Base-by-base conservation (phyloP, 2,113 vertebrate species). In the Trinectes maculatus region DNA sequence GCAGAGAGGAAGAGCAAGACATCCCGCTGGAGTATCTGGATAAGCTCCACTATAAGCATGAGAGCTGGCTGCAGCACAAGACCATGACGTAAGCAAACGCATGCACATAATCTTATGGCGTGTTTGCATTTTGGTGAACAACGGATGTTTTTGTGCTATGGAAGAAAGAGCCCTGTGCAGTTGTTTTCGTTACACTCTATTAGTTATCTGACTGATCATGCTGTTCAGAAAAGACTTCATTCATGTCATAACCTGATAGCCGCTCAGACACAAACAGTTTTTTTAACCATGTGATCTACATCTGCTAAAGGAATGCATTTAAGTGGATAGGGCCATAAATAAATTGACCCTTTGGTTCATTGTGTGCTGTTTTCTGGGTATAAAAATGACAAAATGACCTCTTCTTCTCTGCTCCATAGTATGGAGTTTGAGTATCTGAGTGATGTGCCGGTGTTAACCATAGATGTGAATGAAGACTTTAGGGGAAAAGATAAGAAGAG, bases 1-100 rank as follows among this genome's bases (percentile, higher is more conserved):
- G 97, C 73, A 91, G 97, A 88, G 87, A 91, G 6, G 97, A 98
- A 79, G 97, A 99, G 40, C 95, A 97, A 75, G 94, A 92, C 46
- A 96, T 99, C 83, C 95, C 95, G 15, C 89, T 97, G 75, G 96
- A 98, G 52, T 99, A 98, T 74, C 85, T 98, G 82, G 95, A 98
- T 87, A 98, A 96, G 52, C 96, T 99, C 60, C 96, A 98, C 68
- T 93, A 91, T 60, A 99, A 97, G 60, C 97, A 98, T 0, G 97
- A 99, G 78, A 95, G 92, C 78, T 99, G 96, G 97, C 94, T 99
- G 58, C 95, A 96, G 82, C 92, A 96, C 55, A 94, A 92, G 80
- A 96, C 92, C 0, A 84, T 95, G 90, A 91, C 70, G 97, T 98
- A 91, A 87, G 91, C n/a, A 6, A 10, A 37, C 33, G 34, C 7